phyloP scores from a whole-genome alignment of 1,140 invertebrate species.

The Galleria mellonella region DNA sequence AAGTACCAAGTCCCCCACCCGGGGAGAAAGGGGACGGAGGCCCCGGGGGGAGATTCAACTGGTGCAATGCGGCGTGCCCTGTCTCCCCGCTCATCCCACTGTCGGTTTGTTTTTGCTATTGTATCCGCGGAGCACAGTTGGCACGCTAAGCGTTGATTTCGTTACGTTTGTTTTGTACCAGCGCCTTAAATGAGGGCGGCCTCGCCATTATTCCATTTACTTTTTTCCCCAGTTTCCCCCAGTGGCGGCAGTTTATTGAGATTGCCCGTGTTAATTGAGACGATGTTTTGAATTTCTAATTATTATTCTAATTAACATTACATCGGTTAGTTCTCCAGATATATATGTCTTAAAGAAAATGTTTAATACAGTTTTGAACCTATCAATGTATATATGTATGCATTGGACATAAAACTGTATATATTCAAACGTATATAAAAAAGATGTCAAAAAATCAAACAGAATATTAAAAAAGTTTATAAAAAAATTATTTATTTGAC shows the following conservation, averaged over 20 bases:
- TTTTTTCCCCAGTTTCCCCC: slow-evolving; percentile 17
- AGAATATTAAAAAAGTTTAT: no score
- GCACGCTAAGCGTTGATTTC: slow-evolving; percentile 52
- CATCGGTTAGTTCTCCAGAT: no score
- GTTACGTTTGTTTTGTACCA: slow-evolving; percentile 50
- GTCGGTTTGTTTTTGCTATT: slow-evolving; percentile 57
- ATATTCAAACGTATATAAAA: no score
- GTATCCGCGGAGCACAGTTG: slow-evolving; percentile 43
- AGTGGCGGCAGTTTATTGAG: slow-evolving; percentile 22
- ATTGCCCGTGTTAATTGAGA: slow-evolving; percentile 25
- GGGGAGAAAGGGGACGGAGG: slow-evolving; percentile 8
- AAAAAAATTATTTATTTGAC: no score
- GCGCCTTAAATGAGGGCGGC: slow-evolving; percentile 36
- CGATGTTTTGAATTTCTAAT: slow-evolving; percentile 13
- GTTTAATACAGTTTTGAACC: no score
- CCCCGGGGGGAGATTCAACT: slow-evolving; percentile 56
- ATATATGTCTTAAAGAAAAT: no score
- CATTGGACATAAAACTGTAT: no score
- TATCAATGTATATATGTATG: no score
- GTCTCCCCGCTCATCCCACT: slow-evolving; percentile 46
- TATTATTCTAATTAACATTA: not conserved
- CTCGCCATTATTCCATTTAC: slow-evolving; percentile 27
- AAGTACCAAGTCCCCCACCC: slow-evolving; percentile 1
- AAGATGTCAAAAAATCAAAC: no score
- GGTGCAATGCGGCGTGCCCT: slow-evolving; percentile 66